Percentiles rank a stretch among this genome's conserved stretches.
Evolutionary conservation across 2,113 vertebrate species (phyloP).

Genomic region (Muscicapa adusta): DNA sequence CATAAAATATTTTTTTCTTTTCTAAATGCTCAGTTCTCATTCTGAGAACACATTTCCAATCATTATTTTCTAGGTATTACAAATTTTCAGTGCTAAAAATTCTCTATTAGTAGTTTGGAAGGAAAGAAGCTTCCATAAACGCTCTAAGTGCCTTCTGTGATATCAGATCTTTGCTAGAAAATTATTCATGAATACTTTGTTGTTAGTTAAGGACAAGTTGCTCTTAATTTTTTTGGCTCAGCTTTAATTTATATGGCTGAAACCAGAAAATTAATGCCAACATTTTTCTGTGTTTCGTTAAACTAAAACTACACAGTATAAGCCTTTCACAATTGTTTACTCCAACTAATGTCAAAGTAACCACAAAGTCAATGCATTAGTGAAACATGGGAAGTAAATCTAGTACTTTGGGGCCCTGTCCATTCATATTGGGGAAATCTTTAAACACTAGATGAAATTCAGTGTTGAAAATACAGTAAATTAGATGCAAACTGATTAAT

Average conservation of each 20-base stretch:
- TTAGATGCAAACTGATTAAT: background rate
- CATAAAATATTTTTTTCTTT: background rate
- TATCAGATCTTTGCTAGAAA: background rate
- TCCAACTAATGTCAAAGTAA: background rate
- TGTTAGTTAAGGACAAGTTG: conserved; percentile 15
- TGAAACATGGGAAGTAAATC: background rate
- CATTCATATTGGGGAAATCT: background rate
- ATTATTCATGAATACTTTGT: conserved; percentile 29
- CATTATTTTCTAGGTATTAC: background rate
- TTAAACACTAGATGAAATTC: conserved; percentile 10
- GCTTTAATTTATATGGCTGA: conserved; percentile 28
- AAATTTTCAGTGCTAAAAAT: background rate
- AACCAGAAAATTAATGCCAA: conserved; percentile 39
- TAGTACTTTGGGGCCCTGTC: background rate
- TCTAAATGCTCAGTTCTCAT: background rate
- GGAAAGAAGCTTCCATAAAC: conserved; percentile 1
- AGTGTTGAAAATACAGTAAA: conserved; percentile 14
- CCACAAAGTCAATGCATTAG: conserved; percentile 6
- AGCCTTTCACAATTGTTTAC: conserved; percentile 34
- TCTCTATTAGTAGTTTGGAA: background rate
- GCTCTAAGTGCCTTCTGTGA: background rate
- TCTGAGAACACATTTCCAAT: background rate
- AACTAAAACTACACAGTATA: conserved; percentile 24
- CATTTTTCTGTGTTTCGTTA: conserved; percentile 4
- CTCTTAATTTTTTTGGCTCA: conserved; percentile 35